These are phyloP conservation scores for Colostygia pectinataria DNA, from an alignment of 2,888 invertebrate genomes.

Conservation along the genomic window DNA sequence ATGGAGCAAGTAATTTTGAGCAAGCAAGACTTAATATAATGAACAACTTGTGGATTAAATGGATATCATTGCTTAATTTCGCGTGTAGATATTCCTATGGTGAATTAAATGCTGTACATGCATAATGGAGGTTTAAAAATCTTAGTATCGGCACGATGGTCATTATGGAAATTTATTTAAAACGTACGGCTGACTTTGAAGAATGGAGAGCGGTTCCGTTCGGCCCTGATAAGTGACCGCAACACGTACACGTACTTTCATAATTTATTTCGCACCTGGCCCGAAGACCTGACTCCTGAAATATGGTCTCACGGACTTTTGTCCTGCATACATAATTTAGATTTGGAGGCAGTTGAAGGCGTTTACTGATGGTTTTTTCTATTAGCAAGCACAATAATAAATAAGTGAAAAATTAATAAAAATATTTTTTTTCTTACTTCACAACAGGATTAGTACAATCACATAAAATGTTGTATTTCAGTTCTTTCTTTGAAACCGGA, in stretches of 20 bases:
- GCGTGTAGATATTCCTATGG: background rate
- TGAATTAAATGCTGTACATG: background rate
- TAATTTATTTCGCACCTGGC: constrained; percentile 25
- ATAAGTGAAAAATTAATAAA: too few species aligned
- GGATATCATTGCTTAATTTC: too few species aligned
- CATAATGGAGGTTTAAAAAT: constrained; percentile 22
- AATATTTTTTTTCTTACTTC: too few species aligned
- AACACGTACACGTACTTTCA: constrained; percentile 26
- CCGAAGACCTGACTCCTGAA: constrained; percentile 17
- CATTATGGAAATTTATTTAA: constrained; percentile 40
- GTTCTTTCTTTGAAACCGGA: too few species aligned
- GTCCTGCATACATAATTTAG: background rate
- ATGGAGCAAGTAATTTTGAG: too few species aligned
- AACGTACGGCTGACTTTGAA: constrained; percentile 36
- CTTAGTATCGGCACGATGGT: constrained; percentile 25
- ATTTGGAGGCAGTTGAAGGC: too few species aligned
- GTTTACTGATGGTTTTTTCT: too few species aligned
- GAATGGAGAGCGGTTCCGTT: constrained; percentile 33
- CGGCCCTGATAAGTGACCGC: constrained; percentile 33
- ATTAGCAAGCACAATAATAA: too few species aligned
- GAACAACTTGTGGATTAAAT: too few species aligned
- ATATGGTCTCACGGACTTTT: constrained; percentile 2
- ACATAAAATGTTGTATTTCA: too few species aligned
- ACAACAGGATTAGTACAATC: too few species aligned
- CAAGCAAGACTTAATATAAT: too few species aligned